Percentiles rank a stretch among this genome's conserved stretches.
These are phyloP conservation scores for Euglossa dilemma DNA, from an alignment of 1,140 invertebrate species.

Conservation along the genomic window DNA sequence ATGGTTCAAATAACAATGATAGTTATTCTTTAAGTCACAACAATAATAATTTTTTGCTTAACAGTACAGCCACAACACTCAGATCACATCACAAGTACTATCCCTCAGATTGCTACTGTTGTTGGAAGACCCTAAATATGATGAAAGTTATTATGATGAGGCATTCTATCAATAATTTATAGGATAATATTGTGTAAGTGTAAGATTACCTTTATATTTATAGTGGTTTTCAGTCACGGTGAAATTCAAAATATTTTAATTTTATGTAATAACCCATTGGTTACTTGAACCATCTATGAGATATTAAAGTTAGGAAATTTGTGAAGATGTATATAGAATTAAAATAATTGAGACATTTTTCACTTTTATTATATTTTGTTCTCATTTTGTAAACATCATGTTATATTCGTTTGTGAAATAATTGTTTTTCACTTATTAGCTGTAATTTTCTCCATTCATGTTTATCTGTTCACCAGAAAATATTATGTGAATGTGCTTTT, in stretches of 20 bases:
- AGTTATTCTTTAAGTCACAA: constrained; percentile 43
- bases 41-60: constrained; percentile 28
- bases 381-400: constrained; percentile 10
- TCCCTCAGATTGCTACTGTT: constrained; percentile 10
- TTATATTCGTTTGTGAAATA: constrained; percentile 19
- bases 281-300: constrained; percentile 69
- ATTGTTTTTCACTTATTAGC: neutral
- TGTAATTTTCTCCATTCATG: neutral
- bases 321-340: neutral
- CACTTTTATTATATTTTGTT: constrained; percentile 2
- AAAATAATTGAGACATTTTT: neutral
- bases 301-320: constrained; percentile 15
- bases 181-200: constrained; percentile 29
- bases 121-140: constrained; percentile 41
- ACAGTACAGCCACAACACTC: constrained; percentile 21
- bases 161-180: constrained; percentile 27
- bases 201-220: constrained; percentile 49
- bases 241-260: constrained; percentile 59
- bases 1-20: constrained; percentile 62
- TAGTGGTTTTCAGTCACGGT: constrained; percentile 79
- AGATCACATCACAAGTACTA: constrained; percentile 21
- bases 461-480: constrained; percentile 1
- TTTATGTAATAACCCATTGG: constrained; percentile 62
- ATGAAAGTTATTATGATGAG: constrained; percentile 49
- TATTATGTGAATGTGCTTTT: constrained; percentile 34